Evolutionary conservation across 2,113 vertebrate genomes (phyloP), one percentile per base, ranked within the genome.

Genomic region (Sylvilagus bachmani): DNA sequence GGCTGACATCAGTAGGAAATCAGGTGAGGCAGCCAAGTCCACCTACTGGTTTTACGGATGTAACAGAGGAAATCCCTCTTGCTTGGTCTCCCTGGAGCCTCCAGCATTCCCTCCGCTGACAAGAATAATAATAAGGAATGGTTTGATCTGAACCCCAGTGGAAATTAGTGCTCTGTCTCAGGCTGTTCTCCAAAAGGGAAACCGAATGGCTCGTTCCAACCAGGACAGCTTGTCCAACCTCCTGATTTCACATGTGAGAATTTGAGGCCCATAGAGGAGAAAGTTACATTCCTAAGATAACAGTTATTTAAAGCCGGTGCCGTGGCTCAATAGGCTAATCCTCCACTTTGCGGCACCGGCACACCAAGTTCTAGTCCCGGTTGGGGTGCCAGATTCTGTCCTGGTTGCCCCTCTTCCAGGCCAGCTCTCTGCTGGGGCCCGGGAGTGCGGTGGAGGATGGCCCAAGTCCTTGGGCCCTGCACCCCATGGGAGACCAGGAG

Each of bases 91-190:
- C 22, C 87, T 75, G 44, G 7, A 90, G 29, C 9, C 53, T 22
- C 7, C 4, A 16, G 10, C 29, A 55, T 83, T 89, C 12, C 27
- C 49, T 75, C 87, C 31, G 16, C n/a, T 73, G 78, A 91, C 51
- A n/a, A 73, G 11, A 90, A 90, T 33, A 96, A 84, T 31, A 70
- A 84, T 77, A 71, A 84, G 36, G 70, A 90, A 49, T 38, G 19
- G 31, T 91, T 87, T 83, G 4, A 19, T 44, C 14, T 92, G 88
- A 90, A 38, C 6, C 33, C 49, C 33, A 33, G 44, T 17, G 22
- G 53, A 92, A 86, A 93, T 74, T 12, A 70, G 13, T 21, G 16
- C 67, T 71, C 71, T 29, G 2, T 67, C 51, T 69, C 58, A 0
- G 1, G 55, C 90, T 33, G 0, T 10, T 81, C 87, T 79, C 73